Evolutionary conservation across 2,797 vertebrate species (phyloP).

Genomic region (Enteromius paludinosus): DNA sequence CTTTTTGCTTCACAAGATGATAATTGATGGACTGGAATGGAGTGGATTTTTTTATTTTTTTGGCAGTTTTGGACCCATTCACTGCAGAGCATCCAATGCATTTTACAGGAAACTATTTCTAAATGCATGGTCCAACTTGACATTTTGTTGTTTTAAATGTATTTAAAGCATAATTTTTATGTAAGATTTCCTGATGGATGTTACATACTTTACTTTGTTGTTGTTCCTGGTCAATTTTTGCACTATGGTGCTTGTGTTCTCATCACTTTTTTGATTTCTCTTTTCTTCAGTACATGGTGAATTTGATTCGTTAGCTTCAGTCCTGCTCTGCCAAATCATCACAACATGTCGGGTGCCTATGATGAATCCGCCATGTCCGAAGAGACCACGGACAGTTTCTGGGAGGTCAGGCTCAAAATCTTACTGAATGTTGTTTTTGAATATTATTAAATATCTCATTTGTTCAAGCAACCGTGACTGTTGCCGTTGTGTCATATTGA

Average conservation of each 20-base stretch:
- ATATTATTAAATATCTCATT: neutral
- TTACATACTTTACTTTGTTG: neutral
- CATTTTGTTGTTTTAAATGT: neutral
- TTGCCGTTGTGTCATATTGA: slow-evolving; percentile 2
- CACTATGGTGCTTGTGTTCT: neutral
- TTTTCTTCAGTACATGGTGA: slow-evolving; percentile 74
- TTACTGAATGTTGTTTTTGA: neutral
- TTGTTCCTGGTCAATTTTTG: neutral
- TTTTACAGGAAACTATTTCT: neutral
- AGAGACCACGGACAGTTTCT: slow-evolving; percentile 94
- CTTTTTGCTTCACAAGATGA: neutral
- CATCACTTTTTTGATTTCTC: neutral
- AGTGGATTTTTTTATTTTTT: too few relatives aligned
- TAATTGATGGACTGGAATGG: neutral
- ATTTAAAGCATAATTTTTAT: neutral
- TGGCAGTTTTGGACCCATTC: neutral
- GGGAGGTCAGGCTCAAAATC: slow-evolving; percentile 85
- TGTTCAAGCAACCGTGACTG: too few relatives aligned
- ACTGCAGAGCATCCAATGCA: neutral
- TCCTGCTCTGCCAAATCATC: slow-evolving; percentile 64
- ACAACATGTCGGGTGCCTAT: slow-evolving; percentile 90
- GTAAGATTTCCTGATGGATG: neutral
- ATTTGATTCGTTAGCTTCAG: slow-evolving; percentile 65
- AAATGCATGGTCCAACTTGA: neutral
- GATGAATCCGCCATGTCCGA: slow-evolving; percentile 86